Base-by-base conservation (phyloP, 2,888 invertebrate species). In the Galerucella pusilla region DNA sequence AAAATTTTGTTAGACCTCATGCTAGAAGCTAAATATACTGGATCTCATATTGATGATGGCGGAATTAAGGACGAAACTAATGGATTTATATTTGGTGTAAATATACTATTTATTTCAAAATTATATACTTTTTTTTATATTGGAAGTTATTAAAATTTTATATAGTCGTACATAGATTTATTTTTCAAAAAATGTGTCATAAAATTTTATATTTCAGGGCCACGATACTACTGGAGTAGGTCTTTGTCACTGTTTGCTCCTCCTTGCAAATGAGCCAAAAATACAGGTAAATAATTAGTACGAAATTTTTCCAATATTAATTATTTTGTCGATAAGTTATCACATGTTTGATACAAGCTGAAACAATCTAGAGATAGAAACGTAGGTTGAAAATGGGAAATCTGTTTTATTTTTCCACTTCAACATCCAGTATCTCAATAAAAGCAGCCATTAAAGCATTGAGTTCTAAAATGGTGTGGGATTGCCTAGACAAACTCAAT, bases 1-100 rank as follows among this genome's bases (percentile, higher is more conserved):
- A 86, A 89, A 61, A 91, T 90, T 0, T 90, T 91, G 90, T 81
- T 91, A 63, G 91, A 91, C 83, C 87, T 91, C 16, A 83, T 91
- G 4, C 80, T 91, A 16, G 84, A 86, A 4, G 90, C 90, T 0
- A 89, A 90, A 78, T 84, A 86, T 64, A 86, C 89, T 7, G 90
- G 89, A 0, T 83, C 85, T 49, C 16, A 20, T 60, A 90, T 91
- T 54, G 88, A 90, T 80, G 88, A 88, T 76, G 81, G 84, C 66
- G 91, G 90, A 1, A 89, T 91, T 74, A 88, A 90, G 78, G 91
- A 91, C 82, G 91, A 91, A 86, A 91, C 91, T 1, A 91, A 91
- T 77, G 91, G 91, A 0, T 91, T 91, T 67, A 90, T 91, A 89
- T 91, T 91, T 83, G 91, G 90, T 84, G 77, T 77, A 52, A 69